Base-by-base conservation (phyloP, 2,113 vertebrate genomes). In the Myodes glareolus region DNA sequence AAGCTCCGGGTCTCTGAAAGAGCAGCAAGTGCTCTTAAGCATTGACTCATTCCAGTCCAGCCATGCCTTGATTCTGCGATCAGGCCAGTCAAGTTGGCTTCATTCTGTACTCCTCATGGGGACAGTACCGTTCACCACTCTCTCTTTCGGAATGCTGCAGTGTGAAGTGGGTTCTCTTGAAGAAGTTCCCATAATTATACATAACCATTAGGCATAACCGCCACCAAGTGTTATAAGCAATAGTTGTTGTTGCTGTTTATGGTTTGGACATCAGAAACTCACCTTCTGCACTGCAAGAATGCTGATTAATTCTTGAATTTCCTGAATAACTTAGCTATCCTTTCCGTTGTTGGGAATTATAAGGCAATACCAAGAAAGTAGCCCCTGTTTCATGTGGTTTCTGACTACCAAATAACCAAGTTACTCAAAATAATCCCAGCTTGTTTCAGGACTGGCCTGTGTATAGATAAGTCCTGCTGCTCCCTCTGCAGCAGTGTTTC, bases 201-300 rank as follows among this genome's bases (percentile, higher is more conserved):
- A 2, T 50, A 8, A 10, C 88, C 42, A 61, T 72, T 27, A 36
- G 10, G 63, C 50, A 72, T 58, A 58, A 47, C 8, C 45, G n/a
- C 68, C 3, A 3, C 13, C 14, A 52, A 61, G 88, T 68, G 55
- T 67, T 50, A 52, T 23, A 33, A 27, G 9, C 93, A 65, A 90
- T 50, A 50, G 13, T 55, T 16, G 52, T 55, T 55, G 52, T 55
- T 16, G 52, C 16, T 55, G 52, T 55, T 55, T 55, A 55, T 55
- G 65, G 19, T 39, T 80, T 84, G 16, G 75, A 94, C 84, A 91
- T 95, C 33, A 91, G 91, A 94, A 94, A 14, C n/a, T 67, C 88
- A 21, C 45, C 39, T 91, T 87, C 52, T 77, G 39, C 52, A 25
- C 52, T 19, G 0, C 12, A 73, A 76, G 52, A 92, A 14, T 55